phyloP scores from a whole-genome alignment of 2,888 invertebrate genomes.

The Phlogophora meticulosa region DNA sequence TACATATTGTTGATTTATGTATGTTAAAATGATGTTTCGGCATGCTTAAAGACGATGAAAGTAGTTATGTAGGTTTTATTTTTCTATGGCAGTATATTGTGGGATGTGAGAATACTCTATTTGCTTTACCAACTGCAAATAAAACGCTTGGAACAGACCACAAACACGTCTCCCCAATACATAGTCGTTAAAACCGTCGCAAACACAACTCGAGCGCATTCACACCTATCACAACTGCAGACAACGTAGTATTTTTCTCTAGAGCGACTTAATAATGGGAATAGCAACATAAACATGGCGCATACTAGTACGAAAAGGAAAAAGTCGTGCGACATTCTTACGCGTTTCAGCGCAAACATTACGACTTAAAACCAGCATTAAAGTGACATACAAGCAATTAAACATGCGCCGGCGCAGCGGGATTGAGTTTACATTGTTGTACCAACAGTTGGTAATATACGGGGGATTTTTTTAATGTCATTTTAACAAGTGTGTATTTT shows the following conservation, averaged over 20 bases:
- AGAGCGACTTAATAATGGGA: constrained; percentile 53
- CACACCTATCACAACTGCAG: constrained; percentile 36
- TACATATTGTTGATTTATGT: constrained; percentile 4
- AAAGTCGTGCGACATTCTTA: constrained; percentile 48
- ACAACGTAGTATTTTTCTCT: constrained; percentile 48
- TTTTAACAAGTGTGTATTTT: no score
- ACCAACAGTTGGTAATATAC: constrained; percentile 48
- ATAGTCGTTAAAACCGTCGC: constrained; percentile 43
- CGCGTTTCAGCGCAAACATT: constrained; percentile 62
- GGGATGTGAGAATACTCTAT: not conserved
- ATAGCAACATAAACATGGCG: constrained; percentile 39
- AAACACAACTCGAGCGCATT: constrained; percentile 31
- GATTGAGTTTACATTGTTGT: constrained; percentile 60
- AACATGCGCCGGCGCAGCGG: constrained; percentile 63
- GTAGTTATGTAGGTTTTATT: not conserved
- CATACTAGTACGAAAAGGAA: constrained; percentile 43
- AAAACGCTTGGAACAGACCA: constrained; percentile 16
- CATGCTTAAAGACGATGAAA: not conserved
- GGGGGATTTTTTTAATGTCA: no score
- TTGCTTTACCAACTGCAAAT: constrained; percentile 24
- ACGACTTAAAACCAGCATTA: constrained; percentile 64
- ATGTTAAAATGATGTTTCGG: constrained; percentile 1
- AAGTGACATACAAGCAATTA: constrained; percentile 67
- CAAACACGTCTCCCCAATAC: constrained; percentile 38
- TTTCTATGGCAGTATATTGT: not conserved